A percentile compares a stretch with the other conserved stretches of the same genome.
Conservation (phyloP, 2,797 vertebrate genomes). For the Taeniopygia guttata region DNA sequence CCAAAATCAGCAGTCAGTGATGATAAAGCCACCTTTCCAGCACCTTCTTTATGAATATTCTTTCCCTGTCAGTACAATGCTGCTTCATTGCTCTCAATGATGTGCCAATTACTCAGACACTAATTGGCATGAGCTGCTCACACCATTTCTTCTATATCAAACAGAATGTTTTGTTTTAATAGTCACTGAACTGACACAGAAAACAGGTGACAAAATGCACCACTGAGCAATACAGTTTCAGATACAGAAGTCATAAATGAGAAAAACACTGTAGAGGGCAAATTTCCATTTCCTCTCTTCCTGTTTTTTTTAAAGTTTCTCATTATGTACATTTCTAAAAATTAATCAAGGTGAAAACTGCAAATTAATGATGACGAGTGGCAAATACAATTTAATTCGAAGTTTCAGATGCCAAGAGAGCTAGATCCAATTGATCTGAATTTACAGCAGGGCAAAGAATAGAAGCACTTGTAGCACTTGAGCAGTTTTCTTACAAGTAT, state of each 20-base stretch:
- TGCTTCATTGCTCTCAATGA: background rate
- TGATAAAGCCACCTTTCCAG: background rate
- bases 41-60: background rate
- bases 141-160: constrained; percentile 2
- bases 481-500: background rate
- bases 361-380: background rate
- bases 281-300: constrained; percentile 52
- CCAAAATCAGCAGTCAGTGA: background rate
- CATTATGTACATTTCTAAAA: constrained; percentile 42
- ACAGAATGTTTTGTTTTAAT: constrained; percentile 5
- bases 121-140: background rate
- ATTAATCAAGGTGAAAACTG: constrained; percentile 31
- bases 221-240: background rate
- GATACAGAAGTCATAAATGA: constrained; percentile 17
- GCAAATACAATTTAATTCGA: constrained; percentile 13
- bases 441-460: background rate
- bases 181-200: background rate
- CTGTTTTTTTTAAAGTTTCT: constrained; percentile 26
- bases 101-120: background rate
- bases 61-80: background rate
- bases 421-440: background rate
- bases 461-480: background rate
- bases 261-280: constrained; percentile 29
- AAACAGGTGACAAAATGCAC: constrained; percentile 43
- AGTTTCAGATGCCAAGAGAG: background rate